A percentile compares a stretch with the other conserved stretches of the same genome.
Evolutionary conservation across 2,113 vertebrate genomes (phyloP).

Genomic region (Pipra filicauda): DNA sequence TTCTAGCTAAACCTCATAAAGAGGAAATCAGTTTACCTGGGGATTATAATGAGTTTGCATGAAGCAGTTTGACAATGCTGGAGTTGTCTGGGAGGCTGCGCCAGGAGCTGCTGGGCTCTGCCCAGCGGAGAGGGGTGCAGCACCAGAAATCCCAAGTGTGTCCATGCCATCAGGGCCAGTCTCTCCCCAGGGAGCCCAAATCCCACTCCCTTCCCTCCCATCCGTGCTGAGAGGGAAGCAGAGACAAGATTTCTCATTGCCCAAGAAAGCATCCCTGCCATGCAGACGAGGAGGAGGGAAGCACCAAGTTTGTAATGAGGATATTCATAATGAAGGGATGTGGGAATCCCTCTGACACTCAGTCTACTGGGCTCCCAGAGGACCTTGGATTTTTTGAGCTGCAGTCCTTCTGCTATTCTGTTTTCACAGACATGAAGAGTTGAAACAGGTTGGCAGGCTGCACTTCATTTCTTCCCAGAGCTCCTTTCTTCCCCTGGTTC

Average conservation of each 20-base stretch:
- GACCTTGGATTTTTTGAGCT: not conserved
- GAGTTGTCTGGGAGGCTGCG: fast-evolving
- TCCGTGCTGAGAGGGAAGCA: fast-evolving
- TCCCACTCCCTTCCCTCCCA: not conserved
- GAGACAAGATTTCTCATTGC: fast-evolving
- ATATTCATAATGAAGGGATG: not conserved
- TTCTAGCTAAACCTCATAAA: conserved; percentile 55
- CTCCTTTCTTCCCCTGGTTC: not conserved
- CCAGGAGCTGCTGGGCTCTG: not conserved
- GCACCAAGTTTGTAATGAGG: not conserved
- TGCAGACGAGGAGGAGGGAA: fast-evolving
- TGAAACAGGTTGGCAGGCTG: not conserved
- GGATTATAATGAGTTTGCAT: not conserved
- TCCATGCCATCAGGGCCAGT: fast-evolving
- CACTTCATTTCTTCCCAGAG: not conserved
- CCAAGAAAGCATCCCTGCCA: not conserved
- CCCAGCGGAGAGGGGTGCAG: fast-evolving
- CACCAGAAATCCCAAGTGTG: fast-evolving
- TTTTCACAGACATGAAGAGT: not conserved
- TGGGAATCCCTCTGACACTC: fast-evolving
- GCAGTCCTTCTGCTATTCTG: not conserved
- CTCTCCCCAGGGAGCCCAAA: not conserved
- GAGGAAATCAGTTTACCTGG: conserved; percentile 27
- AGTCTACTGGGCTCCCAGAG: not conserved
- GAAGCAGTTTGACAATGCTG: not conserved